Conservation (phyloP, 2,113 vertebrate genomes). For the Microcebus murinus region DNA sequence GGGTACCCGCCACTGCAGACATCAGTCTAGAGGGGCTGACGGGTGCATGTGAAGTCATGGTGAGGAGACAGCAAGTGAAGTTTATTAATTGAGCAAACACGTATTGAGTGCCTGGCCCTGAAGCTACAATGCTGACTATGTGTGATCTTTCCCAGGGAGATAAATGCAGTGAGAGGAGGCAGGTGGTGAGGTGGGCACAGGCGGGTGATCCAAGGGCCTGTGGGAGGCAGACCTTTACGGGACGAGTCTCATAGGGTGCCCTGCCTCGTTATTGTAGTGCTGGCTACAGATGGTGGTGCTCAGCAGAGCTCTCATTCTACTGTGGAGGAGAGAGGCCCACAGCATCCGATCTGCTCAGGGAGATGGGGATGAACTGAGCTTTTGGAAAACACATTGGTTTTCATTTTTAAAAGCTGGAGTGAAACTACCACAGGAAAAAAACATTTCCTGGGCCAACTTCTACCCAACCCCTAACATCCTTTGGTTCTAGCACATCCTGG, state of each 20-base stretch:
- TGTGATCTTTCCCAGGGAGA: neutral
- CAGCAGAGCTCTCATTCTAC: neutral
- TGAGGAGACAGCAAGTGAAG: neutral
- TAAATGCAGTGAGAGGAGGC: accelerated
- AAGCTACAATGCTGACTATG: neutral
- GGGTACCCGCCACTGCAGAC: accelerated
- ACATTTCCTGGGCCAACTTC: neutral
- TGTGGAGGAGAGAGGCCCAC: neutral
- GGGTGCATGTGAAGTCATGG: accelerated
- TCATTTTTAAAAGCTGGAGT: neutral
- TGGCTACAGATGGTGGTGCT: neutral
- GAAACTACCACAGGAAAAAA: neutral
- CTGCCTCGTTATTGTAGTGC: accelerated
- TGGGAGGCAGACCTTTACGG: too few species aligned
- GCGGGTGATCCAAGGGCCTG: accelerated
- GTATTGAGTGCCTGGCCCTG: neutral
- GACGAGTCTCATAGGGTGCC: neutral
- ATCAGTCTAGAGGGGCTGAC: neutral
- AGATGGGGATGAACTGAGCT: neutral
- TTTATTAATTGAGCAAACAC: neutral
- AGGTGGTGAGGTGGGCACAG: neutral
- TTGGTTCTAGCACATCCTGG: neutral
- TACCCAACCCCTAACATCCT: neutral
- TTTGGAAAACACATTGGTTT: neutral
- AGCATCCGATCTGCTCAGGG: neutral